These are phyloP conservation scores for Momotus momota DNA, from an alignment of 2,797 vertebrate genomes.

Conservation along the genomic window DNA sequence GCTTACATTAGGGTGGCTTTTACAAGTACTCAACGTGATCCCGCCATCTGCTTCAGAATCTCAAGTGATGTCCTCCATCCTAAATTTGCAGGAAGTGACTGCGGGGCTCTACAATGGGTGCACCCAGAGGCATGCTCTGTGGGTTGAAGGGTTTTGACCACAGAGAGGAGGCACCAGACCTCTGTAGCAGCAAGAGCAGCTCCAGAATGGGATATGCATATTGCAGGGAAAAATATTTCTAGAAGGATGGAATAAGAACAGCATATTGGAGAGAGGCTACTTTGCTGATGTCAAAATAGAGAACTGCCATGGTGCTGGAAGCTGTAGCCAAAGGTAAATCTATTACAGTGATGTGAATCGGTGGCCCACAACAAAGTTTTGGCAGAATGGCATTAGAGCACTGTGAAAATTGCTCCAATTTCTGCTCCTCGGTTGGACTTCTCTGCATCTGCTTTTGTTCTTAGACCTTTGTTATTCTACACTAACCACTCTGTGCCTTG, in stretches of 20 bases:
- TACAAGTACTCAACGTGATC: not conserved
- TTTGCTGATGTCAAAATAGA: not conserved
- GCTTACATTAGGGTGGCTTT: not conserved
- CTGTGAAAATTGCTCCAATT: not conserved
- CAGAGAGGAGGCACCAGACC: not conserved
- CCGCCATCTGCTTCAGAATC: not conserved
- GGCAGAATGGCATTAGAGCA: not conserved
- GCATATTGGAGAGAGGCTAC: not conserved
- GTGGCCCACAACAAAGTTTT: not conserved
- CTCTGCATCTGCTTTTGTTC: not conserved
- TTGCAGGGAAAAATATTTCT: not conserved
- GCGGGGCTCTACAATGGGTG: rapidly evolving
- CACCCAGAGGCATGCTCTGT: rapidly evolving
- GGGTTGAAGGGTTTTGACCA: not conserved
- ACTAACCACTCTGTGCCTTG: not conserved
- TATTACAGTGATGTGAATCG: not conserved
- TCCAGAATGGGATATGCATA: rapidly evolving
- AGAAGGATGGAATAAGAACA: not conserved
- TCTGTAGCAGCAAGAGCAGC: not conserved
- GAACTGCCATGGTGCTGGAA: not conserved
- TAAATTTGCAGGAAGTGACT: not conserved
- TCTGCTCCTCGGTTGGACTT: not conserved
- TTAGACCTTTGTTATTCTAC: not conserved
- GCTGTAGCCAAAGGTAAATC: not conserved
- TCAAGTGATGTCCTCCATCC: not conserved